A percentile compares a stretch with the other conserved stretches of the same genome.
Conservation (phyloP, 2,888 invertebrate genomes). For the Athalia rosae region DNA sequence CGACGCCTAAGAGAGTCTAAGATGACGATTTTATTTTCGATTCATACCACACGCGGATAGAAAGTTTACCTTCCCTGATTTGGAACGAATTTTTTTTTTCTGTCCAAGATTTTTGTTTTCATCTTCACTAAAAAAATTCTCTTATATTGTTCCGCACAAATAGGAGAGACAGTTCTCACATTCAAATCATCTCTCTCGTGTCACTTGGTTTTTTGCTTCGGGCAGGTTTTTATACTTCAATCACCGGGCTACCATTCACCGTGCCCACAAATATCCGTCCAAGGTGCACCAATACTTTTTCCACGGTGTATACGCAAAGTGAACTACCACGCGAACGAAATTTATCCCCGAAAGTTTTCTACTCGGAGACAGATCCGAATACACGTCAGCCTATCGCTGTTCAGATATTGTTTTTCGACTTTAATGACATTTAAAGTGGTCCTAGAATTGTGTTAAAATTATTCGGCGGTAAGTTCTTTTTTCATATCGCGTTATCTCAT, state of each 20-base stretch:
- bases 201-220: neutral
- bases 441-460: neutral
- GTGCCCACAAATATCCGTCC: constrained; percentile 20
- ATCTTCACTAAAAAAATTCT: no score
- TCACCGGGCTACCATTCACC: constrained; percentile 35
- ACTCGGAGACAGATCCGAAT: neutral
- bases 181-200: neutral
- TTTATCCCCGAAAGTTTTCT: neutral
- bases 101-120: no score
- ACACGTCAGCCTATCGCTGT: neutral
- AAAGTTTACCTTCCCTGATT: no score
- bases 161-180: no score
- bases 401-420: neutral
- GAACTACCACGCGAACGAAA: neutral
- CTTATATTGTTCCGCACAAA: no score
- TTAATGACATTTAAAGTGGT: neutral
- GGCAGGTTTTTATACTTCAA: constrained; percentile 1
- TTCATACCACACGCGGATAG: no score
- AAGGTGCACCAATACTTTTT: constrained; percentile 31
- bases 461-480: neutral
- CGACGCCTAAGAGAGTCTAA: neutral
- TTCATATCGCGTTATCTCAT: neutral
- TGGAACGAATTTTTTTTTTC: no score
- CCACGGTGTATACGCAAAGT: neutral
- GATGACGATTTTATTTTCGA: neutral